Percentiles rank a stretch among this genome's conserved stretches.
Evolutionary conservation across 2,888 invertebrate genomes (phyloP).

Genomic region (Galeruca laticollis): DNA sequence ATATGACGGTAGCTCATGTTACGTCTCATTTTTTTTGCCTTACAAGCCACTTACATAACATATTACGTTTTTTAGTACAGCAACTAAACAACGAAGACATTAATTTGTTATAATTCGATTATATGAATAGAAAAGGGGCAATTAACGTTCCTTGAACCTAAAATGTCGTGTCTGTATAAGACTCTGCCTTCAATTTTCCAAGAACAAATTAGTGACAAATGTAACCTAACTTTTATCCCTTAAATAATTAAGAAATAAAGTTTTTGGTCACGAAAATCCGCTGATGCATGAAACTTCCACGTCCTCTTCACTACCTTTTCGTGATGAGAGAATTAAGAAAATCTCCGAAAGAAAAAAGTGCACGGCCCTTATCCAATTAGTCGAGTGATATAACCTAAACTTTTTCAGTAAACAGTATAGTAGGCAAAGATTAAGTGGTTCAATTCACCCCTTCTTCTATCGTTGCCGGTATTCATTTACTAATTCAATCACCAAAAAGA

Average conservation of each 20-base stretch:
- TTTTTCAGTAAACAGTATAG: conserved; percentile 42
- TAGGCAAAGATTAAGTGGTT: conserved; percentile 57
- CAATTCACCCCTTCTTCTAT: conserved; percentile 54
- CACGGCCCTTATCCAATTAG: conserved; percentile 36
- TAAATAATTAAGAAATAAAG: conserved; percentile 40
- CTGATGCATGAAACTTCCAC: conserved; percentile 36
- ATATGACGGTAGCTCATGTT: too few species aligned
- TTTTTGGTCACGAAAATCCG: conserved; percentile 35
- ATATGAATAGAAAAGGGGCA: not conserved
- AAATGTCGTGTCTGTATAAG: conserved; percentile 1
- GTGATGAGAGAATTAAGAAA: conserved; percentile 34
- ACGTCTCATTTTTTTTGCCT: too few species aligned
- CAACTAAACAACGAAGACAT: too few species aligned
- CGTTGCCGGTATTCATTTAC: conserved; percentile 57
- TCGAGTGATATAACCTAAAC: conserved; percentile 39
- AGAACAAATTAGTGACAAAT: conserved; percentile 24
- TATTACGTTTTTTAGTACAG: too few species aligned
- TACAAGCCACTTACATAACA: too few species aligned
- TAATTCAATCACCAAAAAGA: conserved; percentile 57
- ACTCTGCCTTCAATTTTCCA: conserved; percentile 15
- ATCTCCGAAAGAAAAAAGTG: conserved; percentile 26
- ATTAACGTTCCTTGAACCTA: not conserved
- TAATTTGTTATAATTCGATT: not conserved
- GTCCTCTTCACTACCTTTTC: conserved; percentile 27
- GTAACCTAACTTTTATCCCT: conserved; percentile 31